Evolutionary conservation across 2,113 vertebrate species (phyloP).

Genomic region (Fulmarus glacialis): DNA sequence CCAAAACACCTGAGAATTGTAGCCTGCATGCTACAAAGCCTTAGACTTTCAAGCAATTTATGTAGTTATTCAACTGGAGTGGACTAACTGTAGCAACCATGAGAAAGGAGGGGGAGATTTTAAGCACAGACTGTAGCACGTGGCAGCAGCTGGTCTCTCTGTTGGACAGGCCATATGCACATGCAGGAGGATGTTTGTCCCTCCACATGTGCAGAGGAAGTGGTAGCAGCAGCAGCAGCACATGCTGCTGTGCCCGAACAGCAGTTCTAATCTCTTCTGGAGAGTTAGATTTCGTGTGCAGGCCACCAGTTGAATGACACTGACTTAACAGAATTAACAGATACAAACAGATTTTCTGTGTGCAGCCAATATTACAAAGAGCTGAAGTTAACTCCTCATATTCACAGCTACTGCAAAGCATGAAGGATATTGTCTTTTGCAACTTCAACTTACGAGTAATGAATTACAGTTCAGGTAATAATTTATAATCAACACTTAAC

Average conservation of each 20-base stretch:
- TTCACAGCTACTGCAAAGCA: neutral
- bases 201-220: neutral
- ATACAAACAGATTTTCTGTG: neutral
- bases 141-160: neutral
- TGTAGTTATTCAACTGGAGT: neutral
- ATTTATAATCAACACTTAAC: neutral
- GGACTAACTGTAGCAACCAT: neutral
- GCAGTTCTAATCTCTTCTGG: neutral
- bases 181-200: neutral
- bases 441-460: neutral
- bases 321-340: neutral
- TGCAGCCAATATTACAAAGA: neutral
- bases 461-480: neutral
- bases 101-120: neutral
- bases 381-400: neutral
- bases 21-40: neutral
- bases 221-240: neutral
- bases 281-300: neutral
- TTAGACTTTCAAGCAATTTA: neutral
- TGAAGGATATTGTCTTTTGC: neutral
- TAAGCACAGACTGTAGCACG: fast-evolving
- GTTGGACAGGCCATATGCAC: neutral
- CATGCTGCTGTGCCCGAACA: neutral
- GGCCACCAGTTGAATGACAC: neutral
- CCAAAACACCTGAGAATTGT: neutral